Evolutionary conservation across 2,113 vertebrate species (phyloP).

Genomic region (Capreolus pygargus): DNA sequence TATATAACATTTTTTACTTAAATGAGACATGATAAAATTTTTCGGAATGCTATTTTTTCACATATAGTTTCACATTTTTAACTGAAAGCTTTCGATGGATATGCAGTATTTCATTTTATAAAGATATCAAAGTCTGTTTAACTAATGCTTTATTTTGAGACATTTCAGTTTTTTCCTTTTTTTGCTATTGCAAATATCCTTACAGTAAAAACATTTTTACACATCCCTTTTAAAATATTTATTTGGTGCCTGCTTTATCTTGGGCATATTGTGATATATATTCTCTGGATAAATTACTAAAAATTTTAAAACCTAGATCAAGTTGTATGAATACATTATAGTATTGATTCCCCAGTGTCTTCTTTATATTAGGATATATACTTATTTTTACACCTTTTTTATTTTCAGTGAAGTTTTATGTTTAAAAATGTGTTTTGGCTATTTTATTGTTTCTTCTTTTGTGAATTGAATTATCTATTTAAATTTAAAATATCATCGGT

Average conservation of each 20-base stretch:
- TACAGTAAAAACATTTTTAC: neutral
- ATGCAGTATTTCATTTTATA: neutral
- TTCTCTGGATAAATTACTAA: neutral
- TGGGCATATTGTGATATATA: neutral
- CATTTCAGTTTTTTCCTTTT: neutral
- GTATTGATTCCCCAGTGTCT: neutral
- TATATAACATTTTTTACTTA: neutral
- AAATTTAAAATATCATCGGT: neutral
- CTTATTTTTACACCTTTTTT: neutral
- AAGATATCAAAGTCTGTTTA: constrained; percentile 1
- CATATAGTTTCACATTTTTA: neutral
- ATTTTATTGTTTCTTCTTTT: neutral
- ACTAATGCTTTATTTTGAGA: neutral
- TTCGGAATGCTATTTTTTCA: neutral
- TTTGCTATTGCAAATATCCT: neutral
- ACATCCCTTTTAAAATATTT: constrained; percentile 8
- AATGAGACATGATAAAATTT: neutral
- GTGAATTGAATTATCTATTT: neutral
- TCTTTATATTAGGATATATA: neutral
- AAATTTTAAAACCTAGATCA: neutral
- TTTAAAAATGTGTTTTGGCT: neutral
- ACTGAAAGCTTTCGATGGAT: neutral
- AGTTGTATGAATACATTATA: neutral
- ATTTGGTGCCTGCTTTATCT: neutral
- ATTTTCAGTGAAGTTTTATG: neutral